A percentile compares a stretch with the other conserved stretches of the same genome.
phyloP scores from a whole-genome alignment of 2,888 invertebrate species.

The Cepaea hortensis region DNA sequence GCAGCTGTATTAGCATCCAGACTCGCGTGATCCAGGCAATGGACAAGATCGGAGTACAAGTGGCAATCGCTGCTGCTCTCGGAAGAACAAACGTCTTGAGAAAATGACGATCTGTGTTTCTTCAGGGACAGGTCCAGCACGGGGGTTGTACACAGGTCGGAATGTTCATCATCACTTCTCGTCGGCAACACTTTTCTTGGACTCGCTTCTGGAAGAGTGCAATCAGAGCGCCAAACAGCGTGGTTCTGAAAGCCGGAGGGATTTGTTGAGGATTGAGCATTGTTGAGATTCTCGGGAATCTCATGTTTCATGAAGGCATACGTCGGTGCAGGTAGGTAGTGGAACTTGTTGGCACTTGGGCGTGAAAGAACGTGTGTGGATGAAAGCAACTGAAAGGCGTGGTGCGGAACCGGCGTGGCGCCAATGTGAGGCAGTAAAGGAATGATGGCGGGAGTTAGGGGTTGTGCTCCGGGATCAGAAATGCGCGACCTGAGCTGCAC shows the following conservation, averaged over 20 bases:
- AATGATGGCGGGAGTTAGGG: not conserved
- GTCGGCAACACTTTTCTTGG: not conserved
- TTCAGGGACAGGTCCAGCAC: slow-evolving; percentile 61
- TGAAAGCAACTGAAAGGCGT: slow-evolving; percentile 1
- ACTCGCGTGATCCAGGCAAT: not conserved
- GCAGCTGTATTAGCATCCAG: not conserved
- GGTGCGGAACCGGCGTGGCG: not conserved
- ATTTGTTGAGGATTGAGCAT: not conserved
- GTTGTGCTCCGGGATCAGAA: not conserved
- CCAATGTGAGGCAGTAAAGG: not conserved
- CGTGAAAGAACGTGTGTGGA: not conserved
- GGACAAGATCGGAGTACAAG: not conserved
- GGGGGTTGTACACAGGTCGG: slow-evolving; percentile 50
- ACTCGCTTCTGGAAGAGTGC: too few species aligned
- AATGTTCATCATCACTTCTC: slow-evolving; percentile 15
- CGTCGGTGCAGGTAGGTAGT: slow-evolving; percentile 22
- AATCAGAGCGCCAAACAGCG: not conserved
- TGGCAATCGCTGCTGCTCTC: not conserved
- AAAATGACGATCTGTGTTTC: slow-evolving; percentile 38
- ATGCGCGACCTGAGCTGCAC: slow-evolving; percentile 21
- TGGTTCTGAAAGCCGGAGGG: not conserved
- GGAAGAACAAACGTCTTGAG: not conserved
- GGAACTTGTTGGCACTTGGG: slow-evolving; percentile 37
- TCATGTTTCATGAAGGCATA: slow-evolving; percentile 22
- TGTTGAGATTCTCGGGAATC: not conserved